Base-by-base conservation (phyloP, 2,113 vertebrate genomes). In the Cyanoramphus novaezelandiae region DNA sequence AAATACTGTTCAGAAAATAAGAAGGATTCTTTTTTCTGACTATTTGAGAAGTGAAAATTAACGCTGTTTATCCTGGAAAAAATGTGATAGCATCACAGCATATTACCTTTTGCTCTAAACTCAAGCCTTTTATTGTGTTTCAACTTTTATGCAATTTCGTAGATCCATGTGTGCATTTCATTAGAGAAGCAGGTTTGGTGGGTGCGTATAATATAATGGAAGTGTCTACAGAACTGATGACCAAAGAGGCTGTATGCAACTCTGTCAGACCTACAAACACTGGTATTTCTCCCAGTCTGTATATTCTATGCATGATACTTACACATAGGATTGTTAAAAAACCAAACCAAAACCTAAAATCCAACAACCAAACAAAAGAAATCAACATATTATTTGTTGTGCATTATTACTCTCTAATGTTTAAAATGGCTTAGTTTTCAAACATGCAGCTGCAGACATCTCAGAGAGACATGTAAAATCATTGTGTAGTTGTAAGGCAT, bases 31-130 rank as follows among this genome's bases (percentile, higher is more conserved):
- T 92, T 91, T 88, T 88, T 50, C 60, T 86, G 55, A 60, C 39
- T 35, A 31, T 92, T 74, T 75, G n/a, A 93, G 84, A 81, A 76
- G n/a, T 68, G 39, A 88, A 89, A 97, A 88, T 90, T 81, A 88
- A 76, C 2, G 7, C 43, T 85, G 43, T 72, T 80, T 37, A 70
- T 79, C 37, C 23, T 63, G 29, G 57, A 52, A 92, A 87, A 91
- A 89, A 47, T 28, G 9, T 67, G 53, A 44, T 44, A 74, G 43
- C 41, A 43, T 81, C 77, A 39, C 18, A 23, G 9, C 27, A 11
- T 53, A 29, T 60, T 92, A 23, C n/a, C 21, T 93, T 83, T 91
- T 87, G 21, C 62, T 81, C 43, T 55, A 55, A 57, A 82, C 35
- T 71, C 15, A 47, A 18, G 7, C 13, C 7, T 85, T 93, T 29